Evolutionary conservation across 2,888 invertebrate genomes (phyloP), one percentile per base, ranked within the genome.

Genomic region (Acleris cristana): DNA sequence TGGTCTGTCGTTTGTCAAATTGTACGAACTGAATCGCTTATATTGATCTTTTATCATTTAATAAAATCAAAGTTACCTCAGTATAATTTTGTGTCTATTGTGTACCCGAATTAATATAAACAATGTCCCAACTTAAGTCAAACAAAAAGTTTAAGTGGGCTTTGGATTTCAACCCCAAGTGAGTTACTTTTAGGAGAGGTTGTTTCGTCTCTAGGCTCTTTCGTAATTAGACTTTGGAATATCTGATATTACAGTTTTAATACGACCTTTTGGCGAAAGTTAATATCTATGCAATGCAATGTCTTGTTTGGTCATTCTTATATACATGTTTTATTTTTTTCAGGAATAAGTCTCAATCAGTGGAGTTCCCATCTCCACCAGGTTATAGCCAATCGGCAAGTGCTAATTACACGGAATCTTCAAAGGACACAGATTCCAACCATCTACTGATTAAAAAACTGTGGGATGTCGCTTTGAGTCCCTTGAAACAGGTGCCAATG

Each of bases 401-500:
- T 67, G 94, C 96, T 55, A 95, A 94, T 77, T 96, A 96, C 75
- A 95, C 94, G 2, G 98, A 98, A 92, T 95, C 96, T 6, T 95
- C 96, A 0, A 96, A 96, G 83, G 98, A 98, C 79, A 94, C 95
- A 0, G 97, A 97, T 83, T 95, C 96, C 0, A 96, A 96, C 86
- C 95, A 96, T 78, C 93, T 98, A 63, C 96, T 98, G 73, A 97
- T 97, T 10, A 99, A 98, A 85, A 98, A 98, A 84, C 96, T 99
- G 60, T 99, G 99, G 99, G 99, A 99, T 83, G 94, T 99, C 61
- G 99, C 99, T 0, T 88, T 99, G 19, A 98, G 97, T 0, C 99
- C 99, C 3, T 86, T 99, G 44, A 99, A 99, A 87, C 99, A 98
- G 93, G 97, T 97, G 73, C 99, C 99, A 0, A 99, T 99, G 99